phyloP scores from a whole-genome alignment of 2,113 vertebrate species.

The Cygnus buccinator region DNA sequence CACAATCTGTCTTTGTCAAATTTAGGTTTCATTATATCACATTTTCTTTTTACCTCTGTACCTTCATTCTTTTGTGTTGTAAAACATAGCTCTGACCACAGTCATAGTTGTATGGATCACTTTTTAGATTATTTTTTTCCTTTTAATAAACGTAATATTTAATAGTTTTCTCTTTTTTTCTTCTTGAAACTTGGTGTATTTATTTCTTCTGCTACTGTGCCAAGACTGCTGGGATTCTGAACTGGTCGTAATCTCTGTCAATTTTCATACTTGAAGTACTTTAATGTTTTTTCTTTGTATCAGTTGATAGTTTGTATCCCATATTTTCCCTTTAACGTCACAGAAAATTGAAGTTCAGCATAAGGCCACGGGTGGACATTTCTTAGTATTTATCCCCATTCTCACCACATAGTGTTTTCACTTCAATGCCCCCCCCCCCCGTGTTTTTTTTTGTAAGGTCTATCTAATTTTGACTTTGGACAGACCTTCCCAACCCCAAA shows the following conservation, averaged over 20 bases:
- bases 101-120: not conserved
- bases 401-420: not conserved
- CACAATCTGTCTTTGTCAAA: conserved; percentile 10
- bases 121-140: not conserved
- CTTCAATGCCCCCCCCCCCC: not conserved
- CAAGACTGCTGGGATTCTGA: not conserved
- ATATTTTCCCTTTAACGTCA: not conserved
- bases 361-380: not conserved
- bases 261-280: not conserved
- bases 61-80: not conserved
- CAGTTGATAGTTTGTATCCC: not conserved
- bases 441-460: not conserved
- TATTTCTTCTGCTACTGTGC: fast-evolving
- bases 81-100: not conserved
- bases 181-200: not conserved
- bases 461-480: not conserved
- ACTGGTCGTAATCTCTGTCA: not conserved
- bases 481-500: not conserved
- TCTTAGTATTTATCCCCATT: not conserved
- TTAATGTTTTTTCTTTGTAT: not conserved
- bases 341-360: not conserved
- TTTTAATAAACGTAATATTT: not conserved
- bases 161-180: not conserved
- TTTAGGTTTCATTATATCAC: not conserved
- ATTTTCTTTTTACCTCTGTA: not conserved